Conservation (phyloP, 1,140 invertebrate species). For the Littorina saxatilis region DNA sequence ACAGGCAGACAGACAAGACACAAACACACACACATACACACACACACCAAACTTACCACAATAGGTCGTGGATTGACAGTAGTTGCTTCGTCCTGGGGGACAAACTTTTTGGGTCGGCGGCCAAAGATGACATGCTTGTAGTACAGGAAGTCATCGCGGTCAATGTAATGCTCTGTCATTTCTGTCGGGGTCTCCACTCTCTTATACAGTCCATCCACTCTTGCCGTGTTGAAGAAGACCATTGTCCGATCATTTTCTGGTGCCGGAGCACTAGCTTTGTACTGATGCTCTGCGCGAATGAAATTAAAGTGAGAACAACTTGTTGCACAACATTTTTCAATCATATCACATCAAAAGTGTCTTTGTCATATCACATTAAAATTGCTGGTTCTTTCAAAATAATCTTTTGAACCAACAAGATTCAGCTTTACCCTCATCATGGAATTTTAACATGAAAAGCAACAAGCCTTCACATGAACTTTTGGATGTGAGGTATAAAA, state of each 20-base stretch:
- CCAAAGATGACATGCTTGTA: slow-evolving; percentile 77
- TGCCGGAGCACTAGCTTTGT: slow-evolving; percentile 76
- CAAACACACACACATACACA: background rate
- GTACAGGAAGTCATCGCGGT: slow-evolving; percentile 81
- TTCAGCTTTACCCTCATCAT: no score
- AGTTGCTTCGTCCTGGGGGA: slow-evolving; percentile 65
- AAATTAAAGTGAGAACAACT: no score
- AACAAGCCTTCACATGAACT: no score
- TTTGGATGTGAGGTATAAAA: no score
- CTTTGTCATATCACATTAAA: no score
- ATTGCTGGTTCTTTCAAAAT: no score
- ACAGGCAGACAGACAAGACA: background rate
- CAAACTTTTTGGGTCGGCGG: slow-evolving; percentile 72
- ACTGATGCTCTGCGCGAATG: slow-evolving; percentile 80
- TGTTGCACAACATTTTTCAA: no score
- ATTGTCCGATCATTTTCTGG: slow-evolving; percentile 81
- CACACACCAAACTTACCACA: slow-evolving; percentile 69
- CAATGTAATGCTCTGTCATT: slow-evolving; percentile 82
- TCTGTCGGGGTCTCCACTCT: slow-evolving; percentile 79
- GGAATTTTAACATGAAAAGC: no score
- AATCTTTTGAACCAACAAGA: no score
- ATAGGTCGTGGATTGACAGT: slow-evolving; percentile 72
- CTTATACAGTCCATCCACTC: slow-evolving; percentile 82
- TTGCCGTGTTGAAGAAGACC: slow-evolving; percentile 83
- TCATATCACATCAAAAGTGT: no score